phyloP scores from a whole-genome alignment of 2,888 invertebrate genomes.

The Chalcosyrphus nemorum region DNA sequence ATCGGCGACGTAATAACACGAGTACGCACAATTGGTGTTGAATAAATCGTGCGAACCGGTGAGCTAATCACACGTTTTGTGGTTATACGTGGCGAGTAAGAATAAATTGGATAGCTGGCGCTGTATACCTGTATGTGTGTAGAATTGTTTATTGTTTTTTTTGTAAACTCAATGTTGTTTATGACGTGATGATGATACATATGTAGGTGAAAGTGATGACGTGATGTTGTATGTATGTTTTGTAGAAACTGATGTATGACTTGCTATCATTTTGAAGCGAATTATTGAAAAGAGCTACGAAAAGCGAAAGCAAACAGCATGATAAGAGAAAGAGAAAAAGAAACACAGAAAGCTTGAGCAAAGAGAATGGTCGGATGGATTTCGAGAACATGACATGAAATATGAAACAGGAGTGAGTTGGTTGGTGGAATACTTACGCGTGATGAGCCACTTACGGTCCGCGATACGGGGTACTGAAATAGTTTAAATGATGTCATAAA shows the following conservation, averaged over 20 bases:
- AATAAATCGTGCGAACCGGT: conserved; percentile 68
- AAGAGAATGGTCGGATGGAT: background rate
- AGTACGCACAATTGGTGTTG: conserved; percentile 75
- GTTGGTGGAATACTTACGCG: conserved; percentile 53
- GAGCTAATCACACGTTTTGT: conserved; percentile 75
- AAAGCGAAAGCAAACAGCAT: conserved; percentile 24
- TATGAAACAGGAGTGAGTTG: background rate
- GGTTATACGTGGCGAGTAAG: conserved; percentile 78
- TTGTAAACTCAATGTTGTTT: conserved; percentile 10
- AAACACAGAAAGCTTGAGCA: background rate
- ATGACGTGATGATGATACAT: conserved; percentile 31
- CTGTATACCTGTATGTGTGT: conserved; percentile 78
- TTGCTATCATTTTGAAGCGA: conserved; percentile 28
- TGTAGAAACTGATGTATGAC: conserved; percentile 2
- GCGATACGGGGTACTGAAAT: conserved; percentile 66
- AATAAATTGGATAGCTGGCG: conserved; percentile 81
- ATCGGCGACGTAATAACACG: conserved; percentile 80
- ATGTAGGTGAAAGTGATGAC: conserved; percentile 26
- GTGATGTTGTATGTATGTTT: conserved; percentile 14
- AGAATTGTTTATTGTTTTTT: conserved; percentile 56
- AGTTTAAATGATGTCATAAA: background rate
- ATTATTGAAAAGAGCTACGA: conserved; percentile 30
- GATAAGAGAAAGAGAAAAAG: conserved; percentile 6
- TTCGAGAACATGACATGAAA: conserved; percentile 8
- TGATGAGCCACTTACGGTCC: conserved; percentile 56